phyloP scores from a whole-genome alignment of 2,888 invertebrate species.

The Prosopocoilus inquinatus region DNA sequence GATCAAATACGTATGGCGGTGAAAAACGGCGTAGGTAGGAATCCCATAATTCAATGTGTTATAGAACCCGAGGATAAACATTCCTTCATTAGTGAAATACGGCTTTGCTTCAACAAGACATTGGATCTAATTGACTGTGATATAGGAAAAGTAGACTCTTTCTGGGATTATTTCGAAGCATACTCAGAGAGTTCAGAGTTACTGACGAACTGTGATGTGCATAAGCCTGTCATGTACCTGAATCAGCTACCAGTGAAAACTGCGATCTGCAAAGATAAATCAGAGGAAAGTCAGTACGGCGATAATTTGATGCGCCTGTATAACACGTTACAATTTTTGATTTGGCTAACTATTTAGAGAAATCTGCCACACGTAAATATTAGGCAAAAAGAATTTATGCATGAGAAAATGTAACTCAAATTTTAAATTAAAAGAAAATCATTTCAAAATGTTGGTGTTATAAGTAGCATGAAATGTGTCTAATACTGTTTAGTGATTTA shows the following conservation, averaged over 20 bases:
- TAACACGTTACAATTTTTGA: constrained; percentile 57
- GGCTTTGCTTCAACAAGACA: constrained; percentile 71
- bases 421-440: too few species aligned
- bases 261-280: neutral
- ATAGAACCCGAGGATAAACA: constrained; percentile 58
- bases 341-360: constrained; percentile 61
- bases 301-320: constrained; percentile 32
- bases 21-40: constrained; percentile 55
- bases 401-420: too few species aligned
- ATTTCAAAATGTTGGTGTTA: too few species aligned
- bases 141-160: constrained; percentile 47
- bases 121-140: constrained; percentile 67
- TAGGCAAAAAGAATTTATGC: too few species aligned
- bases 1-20: constrained; percentile 56
- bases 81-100: constrained; percentile 66
- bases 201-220: constrained; percentile 61
- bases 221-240: constrained; percentile 59
- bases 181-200: constrained; percentile 40
- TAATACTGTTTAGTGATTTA: too few species aligned
- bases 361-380: too few species aligned
- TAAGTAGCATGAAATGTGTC: too few species aligned
- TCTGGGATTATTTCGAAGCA: constrained; percentile 33
- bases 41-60: constrained; percentile 64
- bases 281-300: neutral
- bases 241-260: constrained; percentile 47